Base-by-base conservation (phyloP, 2,888 invertebrate genomes). In the Eremobia ochroleuca region DNA sequence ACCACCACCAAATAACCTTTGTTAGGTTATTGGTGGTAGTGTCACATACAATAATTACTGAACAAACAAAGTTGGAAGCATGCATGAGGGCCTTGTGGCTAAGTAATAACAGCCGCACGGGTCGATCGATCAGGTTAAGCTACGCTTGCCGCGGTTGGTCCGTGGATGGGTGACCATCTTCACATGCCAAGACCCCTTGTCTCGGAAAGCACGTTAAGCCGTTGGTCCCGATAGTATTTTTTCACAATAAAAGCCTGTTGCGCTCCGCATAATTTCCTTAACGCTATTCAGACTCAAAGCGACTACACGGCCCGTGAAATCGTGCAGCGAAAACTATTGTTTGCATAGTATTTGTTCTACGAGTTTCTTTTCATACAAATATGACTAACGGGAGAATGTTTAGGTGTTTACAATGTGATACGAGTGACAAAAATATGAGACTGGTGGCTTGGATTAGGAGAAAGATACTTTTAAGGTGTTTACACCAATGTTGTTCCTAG, bases 271-370 rank as follows among this genome's bases (percentile, higher is more conserved):
- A 81, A 85, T 83, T 72, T 77, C 80, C 75, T 83, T 83, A 87
- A 81, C 73, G 70, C 77, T 79, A 71, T 81, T 78, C 82, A 76
- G 76, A 79, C 85, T 83, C 88, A 88, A 90, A 88, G 89, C 77
- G 85, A 86, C 83, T 87, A 84, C 86, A 82, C 83, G 73, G 83
- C 77, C 81, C 83, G 77, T 89, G 73, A 87, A 87, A 88, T 87
- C 73, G 82, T 77, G 79, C 68, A 66, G 66, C 65, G 77, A 68
- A 79, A 72, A 72, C 65, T 74, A 82, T 82, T 81, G 78, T 77
- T 74, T 74, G 71, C 70, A 49, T 75, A 49, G 15, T 59, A 65
- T 71, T 84, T 83, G 46, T 68, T 80, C 28, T 25, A 62, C 18
- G n/a, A 28, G 49, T 43, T 77, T 72, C 31, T 76, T 73, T 73